Evolutionary conservation across 1,140 invertebrate species (phyloP), one percentile per base, ranked within the genome.

Genomic region (Nilaparvata lugens): DNA sequence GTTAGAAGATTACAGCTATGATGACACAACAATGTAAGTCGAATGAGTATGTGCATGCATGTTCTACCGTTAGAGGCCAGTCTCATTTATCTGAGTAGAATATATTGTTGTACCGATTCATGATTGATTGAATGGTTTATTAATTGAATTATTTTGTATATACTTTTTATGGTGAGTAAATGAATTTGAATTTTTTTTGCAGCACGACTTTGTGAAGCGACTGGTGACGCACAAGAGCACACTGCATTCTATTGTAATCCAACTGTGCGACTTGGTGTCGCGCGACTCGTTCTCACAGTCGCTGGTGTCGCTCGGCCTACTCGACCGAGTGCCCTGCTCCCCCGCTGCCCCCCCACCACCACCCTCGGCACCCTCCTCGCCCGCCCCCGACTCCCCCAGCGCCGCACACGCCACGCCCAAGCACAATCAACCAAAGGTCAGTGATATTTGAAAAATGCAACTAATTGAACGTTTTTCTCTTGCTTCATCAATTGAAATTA

Each of bases 231-330:
- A 83, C 64, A 75, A 74, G 48, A 65, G 73, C 2, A 74, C 73
- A 7, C 63, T 79, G 1, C 68, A 73, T 24, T 68, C 72, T 53
- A 68, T 76, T 4, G 69, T 78, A 21, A 64, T 65, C n/a, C 72
- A 76, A 53, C 58, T 81, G 5, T 78, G 79, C 60, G 73, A 80
- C 56, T 69, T 84, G 25, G 80, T 84, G 9, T 77, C 80, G 54
- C 75, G 80, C 40, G 81, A 83, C 57, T 75, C 81, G 64, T 84
- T 85, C 64, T 80, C 76, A 11, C 74, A 78, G 63, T 77, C 79
- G 9, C 64, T 85, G 11, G 70, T 78, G 1, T 75, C 75, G 56
- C 68, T 84, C 16, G 78, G 78, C 4, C 68, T 84, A 6, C 64
- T 81, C 52, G 75, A 78, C 55, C 61, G 67, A 14, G 58, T 54